Percentiles rank a stretch among this genome's conserved stretches.
These are phyloP conservation scores for Lepidocolaptes lacrymiger DNA, from an alignment of 2,797 vertebrate species.

Conservation along the genomic window DNA sequence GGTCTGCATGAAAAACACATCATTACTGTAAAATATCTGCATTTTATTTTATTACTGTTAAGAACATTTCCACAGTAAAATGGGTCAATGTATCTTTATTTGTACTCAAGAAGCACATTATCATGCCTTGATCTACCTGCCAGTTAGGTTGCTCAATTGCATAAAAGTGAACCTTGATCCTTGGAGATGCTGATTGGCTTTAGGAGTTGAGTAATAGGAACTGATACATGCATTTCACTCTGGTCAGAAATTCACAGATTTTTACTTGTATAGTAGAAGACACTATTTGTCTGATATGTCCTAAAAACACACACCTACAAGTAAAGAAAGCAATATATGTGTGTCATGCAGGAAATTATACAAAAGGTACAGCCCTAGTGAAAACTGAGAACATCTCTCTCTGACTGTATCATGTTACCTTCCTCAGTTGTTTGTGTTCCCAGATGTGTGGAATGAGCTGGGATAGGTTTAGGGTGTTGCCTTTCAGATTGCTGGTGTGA, in stretches of 20 bases:
- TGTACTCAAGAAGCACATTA: background rate
- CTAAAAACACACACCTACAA: background rate
- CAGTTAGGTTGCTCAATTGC: background rate
- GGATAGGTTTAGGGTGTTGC: background rate
- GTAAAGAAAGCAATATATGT: background rate
- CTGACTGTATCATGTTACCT: background rate
- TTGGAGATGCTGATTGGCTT: background rate
- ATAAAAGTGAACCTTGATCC: slow-evolving; percentile 3
- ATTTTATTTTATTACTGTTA: background rate
- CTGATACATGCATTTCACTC: background rate
- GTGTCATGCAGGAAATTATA: background rate
- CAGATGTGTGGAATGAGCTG: background rate
- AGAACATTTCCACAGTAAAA: background rate
- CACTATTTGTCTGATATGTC: background rate
- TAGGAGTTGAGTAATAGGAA: background rate
- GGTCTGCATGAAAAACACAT: background rate
- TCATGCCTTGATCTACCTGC: background rate
- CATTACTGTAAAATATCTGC: background rate
- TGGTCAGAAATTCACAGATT: background rate
- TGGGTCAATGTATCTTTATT: background rate
- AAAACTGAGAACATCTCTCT: background rate
- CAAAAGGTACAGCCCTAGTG: background rate
- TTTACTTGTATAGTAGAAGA: background rate
- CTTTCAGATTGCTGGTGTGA: background rate
- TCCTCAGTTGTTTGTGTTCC: background rate